These are phyloP conservation scores for Pantherophis alleghaniensis DNA, from an alignment of 2,797 vertebrate genomes.

Conservation along the genomic window DNA sequence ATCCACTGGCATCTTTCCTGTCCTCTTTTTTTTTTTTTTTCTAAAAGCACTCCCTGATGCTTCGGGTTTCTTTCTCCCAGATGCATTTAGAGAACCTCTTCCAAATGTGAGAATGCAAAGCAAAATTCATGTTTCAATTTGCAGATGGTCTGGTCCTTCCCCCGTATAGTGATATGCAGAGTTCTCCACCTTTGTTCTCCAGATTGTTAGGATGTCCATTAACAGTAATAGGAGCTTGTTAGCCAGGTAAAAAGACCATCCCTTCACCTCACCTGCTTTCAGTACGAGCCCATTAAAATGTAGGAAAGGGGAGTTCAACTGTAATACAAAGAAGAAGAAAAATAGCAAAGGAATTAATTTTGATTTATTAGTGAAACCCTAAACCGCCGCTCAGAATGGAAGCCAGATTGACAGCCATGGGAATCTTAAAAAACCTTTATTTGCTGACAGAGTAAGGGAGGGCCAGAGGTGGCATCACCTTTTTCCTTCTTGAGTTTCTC, in stretches of 20 bases:
- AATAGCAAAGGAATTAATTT: conserved; percentile 55
- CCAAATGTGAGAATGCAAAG: conserved; percentile 46
- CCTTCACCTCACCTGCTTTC: conserved; percentile 62
- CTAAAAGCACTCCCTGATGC: conserved; percentile 24
- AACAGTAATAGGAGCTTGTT: conserved; percentile 67
- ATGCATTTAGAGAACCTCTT: conserved; percentile 45
- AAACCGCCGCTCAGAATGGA: conserved; percentile 25
- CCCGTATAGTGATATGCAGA: conserved; percentile 38
- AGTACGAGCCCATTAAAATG: conserved; percentile 64
- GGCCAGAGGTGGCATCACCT: conserved; percentile 48
- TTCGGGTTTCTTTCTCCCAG: conserved; percentile 29
- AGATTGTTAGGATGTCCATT: conserved; percentile 61
- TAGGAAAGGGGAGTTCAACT: conserved; percentile 54
- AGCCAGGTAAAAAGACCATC: conserved; percentile 45
- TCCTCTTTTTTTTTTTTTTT: not conserved
- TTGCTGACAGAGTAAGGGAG: conserved; percentile 26
- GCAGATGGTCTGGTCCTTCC: conserved; percentile 30
- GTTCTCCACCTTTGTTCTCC: conserved; percentile 63
- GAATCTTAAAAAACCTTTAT: conserved; percentile 48
- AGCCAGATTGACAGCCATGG: conserved; percentile 51
- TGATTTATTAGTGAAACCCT: conserved; percentile 64
- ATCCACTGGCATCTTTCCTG: conserved; percentile 30
- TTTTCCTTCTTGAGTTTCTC: conserved; percentile 49
- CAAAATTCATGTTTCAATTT: conserved; percentile 51
- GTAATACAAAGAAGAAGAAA: conserved; percentile 56